Conservation (phyloP, 2,888 invertebrate species). For the Cataglyphis altisquamis region DNA sequence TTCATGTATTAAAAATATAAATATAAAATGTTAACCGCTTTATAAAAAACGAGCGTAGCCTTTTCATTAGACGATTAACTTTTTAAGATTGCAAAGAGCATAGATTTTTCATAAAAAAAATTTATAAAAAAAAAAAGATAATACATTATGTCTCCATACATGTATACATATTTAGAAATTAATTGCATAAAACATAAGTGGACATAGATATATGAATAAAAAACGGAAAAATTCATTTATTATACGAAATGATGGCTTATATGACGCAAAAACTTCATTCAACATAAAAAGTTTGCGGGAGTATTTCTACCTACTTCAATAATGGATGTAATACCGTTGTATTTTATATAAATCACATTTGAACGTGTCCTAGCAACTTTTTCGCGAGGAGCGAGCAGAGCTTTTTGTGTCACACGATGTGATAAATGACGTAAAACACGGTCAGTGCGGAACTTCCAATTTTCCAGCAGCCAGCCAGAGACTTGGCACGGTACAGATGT, state of each 20-base stretch:
- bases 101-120: background rate
- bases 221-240: background rate
- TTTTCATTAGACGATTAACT: background rate
- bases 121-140: background rate
- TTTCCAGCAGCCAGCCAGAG: slow-evolving; percentile 44
- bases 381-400: background rate
- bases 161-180: background rate
- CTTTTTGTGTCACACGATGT: slow-evolving; percentile 50
- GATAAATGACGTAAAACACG: slow-evolving; percentile 60
- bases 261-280: background rate
- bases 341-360: slow-evolving; percentile 32
- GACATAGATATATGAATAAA: background rate
- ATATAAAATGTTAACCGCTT: background rate
- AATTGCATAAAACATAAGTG: background rate
- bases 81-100: background rate
- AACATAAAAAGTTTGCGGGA: background rate
- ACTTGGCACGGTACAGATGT: slow-evolving; percentile 40
- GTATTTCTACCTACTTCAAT: background rate
- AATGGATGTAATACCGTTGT: background rate
- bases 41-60: background rate
- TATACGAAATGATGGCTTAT: background rate
- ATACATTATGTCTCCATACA: background rate
- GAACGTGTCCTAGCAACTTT: background rate
- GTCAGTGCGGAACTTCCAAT: slow-evolving; percentile 69
- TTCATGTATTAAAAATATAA: background rate